These are phyloP conservation scores for Drosophila nr. medialis DNA, from an alignment of 2,888 invertebrate species.

Conservation along the genomic window DNA sequence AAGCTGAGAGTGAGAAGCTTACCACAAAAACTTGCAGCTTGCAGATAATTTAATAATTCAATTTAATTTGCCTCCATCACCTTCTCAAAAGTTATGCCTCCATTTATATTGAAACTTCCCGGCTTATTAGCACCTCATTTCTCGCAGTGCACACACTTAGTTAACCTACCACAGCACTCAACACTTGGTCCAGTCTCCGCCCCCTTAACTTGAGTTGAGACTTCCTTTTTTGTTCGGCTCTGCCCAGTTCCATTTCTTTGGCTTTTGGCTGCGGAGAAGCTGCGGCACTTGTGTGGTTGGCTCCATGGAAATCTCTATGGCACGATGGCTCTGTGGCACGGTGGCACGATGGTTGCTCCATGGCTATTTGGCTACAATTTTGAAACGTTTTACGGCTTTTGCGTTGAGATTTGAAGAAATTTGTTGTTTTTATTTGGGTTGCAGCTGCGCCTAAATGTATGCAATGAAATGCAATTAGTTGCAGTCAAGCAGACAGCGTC, in stretches of 20 bases:
- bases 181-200: conserved; percentile 59
- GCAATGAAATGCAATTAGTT: conserved; percentile 78
- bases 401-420: conserved; percentile 59
- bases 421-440: conserved; percentile 19
- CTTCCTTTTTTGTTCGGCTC: conserved; percentile 4
- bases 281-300: conserved; percentile 51
- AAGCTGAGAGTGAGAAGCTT: background rate
- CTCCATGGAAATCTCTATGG: conserved; percentile 65
- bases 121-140: background rate
- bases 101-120: background rate
- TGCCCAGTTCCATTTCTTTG: conserved; percentile 32
- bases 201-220: conserved; percentile 16
- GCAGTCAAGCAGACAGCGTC: conserved; percentile 45
- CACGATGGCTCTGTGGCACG: conserved; percentile 39
- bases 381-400: conserved; percentile 71
- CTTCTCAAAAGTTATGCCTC: background rate
- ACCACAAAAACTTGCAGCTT: background rate
- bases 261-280: conserved; percentile 1
- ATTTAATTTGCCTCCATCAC: background rate
- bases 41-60: too few relatives aligned
- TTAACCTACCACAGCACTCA: conserved; percentile 58
- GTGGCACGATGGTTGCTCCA: conserved; percentile 43
- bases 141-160: conserved; percentile 48
- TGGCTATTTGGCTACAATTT: conserved; percentile 73
- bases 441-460: conserved; percentile 67